Percentiles rank a stretch among this genome's conserved stretches.
Evolutionary conservation across 2,888 invertebrate species (phyloP).

Genomic region (Ichneumon xanthorius): DNA sequence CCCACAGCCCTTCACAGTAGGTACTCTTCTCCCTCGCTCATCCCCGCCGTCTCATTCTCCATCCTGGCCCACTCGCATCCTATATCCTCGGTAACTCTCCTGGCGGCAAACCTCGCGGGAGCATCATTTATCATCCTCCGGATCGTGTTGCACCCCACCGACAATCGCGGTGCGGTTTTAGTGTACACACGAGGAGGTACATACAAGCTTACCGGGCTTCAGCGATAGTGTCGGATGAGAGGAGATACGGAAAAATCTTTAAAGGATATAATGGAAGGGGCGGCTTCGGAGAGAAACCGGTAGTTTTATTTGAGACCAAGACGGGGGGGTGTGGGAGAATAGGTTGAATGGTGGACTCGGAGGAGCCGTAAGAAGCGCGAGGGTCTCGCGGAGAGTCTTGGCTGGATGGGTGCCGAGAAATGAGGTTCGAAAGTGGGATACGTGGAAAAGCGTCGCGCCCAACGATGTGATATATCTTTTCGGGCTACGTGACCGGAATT

Average conservation of each 20-base stretch:
- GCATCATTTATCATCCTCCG: slow-evolving; percentile 78
- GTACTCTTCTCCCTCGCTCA: slow-evolving; percentile 35
- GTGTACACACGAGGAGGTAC: slow-evolving; percentile 52
- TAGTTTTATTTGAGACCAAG: slow-evolving; percentile 46
- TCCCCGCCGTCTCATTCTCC: not conserved
- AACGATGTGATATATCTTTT: slow-evolving; percentile 82
- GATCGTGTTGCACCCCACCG: slow-evolving; percentile 76
- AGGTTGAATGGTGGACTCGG: slow-evolving; percentile 56
- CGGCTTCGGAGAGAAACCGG: slow-evolving; percentile 6
- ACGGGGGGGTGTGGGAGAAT: slow-evolving; percentile 34
- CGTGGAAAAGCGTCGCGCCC: slow-evolving; percentile 76
- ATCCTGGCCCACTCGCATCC: slow-evolving; percentile 48
- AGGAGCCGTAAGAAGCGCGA: slow-evolving; percentile 59
- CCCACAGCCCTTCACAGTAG: slow-evolving; percentile 52
- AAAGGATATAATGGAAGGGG: slow-evolving; percentile 21
- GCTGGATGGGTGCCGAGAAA: slow-evolving; percentile 74
- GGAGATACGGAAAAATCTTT: slow-evolving; percentile 31
- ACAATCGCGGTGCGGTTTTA: slow-evolving; percentile 74
- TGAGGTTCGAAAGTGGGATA: slow-evolving; percentile 83
- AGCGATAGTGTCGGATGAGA: not conserved
- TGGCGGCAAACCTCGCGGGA: slow-evolving; percentile 58
- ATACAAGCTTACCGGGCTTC: slow-evolving; percentile 5
- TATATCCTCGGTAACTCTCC: slow-evolving; percentile 56
- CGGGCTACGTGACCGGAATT: slow-evolving; percentile 82
- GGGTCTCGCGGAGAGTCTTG: slow-evolving; percentile 36